phyloP scores from a whole-genome alignment of 2,888 invertebrate species.

The Scrobipalpa atriplicella region DNA sequence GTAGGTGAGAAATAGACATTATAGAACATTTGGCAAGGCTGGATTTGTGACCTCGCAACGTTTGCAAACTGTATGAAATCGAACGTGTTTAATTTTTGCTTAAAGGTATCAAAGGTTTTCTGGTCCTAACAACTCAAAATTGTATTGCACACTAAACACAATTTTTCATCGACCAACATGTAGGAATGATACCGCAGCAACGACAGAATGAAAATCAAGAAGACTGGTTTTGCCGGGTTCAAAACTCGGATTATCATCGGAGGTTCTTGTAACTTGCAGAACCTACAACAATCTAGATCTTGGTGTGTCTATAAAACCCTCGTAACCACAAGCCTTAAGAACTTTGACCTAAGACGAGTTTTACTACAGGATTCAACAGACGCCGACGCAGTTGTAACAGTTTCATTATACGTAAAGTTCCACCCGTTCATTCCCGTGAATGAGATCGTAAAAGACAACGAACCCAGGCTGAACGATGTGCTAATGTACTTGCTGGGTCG shows the following conservation, averaged over 20 bases:
- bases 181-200: no score
- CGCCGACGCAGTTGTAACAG: constrained; percentile 13
- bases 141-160: no score
- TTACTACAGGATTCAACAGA: constrained; percentile 11
- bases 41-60: no score
- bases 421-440: constrained; percentile 22
- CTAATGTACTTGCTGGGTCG: constrained; percentile 25
- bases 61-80: no score
- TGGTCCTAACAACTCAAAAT: no score
- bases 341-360: constrained; percentile 7
- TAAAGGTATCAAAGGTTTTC: no score
- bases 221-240: no score
- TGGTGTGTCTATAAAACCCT: not conserved
- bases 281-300: not conserved
- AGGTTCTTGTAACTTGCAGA: not conserved
- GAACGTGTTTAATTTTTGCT: no score
- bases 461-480: constrained; percentile 25
- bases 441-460: constrained; percentile 30
- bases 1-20: constrained; percentile 54
- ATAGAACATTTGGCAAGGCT: not conserved
- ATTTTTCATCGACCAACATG: no score
- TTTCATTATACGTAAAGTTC: constrained; percentile 22
- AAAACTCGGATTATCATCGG: not conserved
- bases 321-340: not conserved
- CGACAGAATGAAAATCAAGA: no score